Evolutionary conservation across 2,797 vertebrate genomes (phyloP).

Genomic region (Natrix natrix): DNA sequence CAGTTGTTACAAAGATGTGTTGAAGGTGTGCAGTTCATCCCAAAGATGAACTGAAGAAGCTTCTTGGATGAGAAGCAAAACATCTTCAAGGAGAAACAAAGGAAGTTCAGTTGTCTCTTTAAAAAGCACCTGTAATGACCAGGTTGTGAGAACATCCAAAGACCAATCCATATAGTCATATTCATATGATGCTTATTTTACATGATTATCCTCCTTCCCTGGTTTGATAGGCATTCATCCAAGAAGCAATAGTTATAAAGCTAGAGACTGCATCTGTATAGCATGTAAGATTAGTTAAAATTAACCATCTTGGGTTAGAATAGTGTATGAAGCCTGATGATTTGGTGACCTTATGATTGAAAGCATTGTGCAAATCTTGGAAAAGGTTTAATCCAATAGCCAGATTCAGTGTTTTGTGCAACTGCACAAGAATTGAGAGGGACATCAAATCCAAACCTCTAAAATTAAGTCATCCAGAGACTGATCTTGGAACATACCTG

Average conservation of each 20-base stretch:
- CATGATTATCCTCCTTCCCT: neutral
- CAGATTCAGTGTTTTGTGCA: neutral
- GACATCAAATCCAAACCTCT: neutral
- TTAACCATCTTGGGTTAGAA: neutral
- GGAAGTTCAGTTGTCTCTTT: neutral
- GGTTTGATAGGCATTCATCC: neutral
- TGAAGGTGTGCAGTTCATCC: neutral
- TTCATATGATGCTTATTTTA: neutral
- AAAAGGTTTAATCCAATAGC: neutral
- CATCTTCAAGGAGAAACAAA: neutral
- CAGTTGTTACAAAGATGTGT: neutral
- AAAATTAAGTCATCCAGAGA: neutral
- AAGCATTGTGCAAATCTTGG: neutral
- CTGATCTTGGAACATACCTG: neutral
- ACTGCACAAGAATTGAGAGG: neutral
- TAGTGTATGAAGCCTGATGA: neutral
- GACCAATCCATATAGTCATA: neutral
- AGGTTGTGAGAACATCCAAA: neutral
- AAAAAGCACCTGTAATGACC: neutral
- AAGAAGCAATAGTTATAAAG: neutral
- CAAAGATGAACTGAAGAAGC: neutral
- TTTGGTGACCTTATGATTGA: neutral
- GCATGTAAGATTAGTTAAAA: neutral
- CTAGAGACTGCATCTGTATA: neutral
- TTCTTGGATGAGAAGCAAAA: neutral